phyloP scores from a whole-genome alignment of 2,113 vertebrate genomes.

The Electrona antarctica region DNA sequence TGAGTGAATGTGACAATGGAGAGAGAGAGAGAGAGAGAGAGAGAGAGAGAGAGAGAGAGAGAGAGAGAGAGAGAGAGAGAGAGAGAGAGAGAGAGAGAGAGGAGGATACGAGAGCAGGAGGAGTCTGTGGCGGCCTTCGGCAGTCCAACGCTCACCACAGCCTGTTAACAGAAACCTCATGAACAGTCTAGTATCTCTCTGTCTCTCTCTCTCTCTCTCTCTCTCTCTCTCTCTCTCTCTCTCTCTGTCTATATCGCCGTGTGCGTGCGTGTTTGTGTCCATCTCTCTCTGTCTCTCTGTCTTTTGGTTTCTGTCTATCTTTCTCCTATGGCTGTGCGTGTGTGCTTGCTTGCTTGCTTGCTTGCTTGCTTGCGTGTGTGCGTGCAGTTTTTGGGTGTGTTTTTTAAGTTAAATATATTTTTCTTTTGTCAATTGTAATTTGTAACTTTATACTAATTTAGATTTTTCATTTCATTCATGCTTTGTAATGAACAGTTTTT shows the following conservation, averaged over 20 bases:
- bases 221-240: constrained; percentile 6
- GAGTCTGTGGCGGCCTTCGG: constrained; percentile 49
- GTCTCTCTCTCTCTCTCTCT: constrained; percentile 21
- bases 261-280: too few species aligned
- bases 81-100: constrained; percentile 11
- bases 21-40: constrained; percentile 18
- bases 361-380: too few species aligned
- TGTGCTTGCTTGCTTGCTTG: too few species aligned
- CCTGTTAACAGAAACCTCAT: constrained; percentile 66
- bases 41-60: too few species aligned
- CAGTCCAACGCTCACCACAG: constrained; percentile 53
- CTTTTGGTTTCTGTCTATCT: neutral
- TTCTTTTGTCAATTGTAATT: too few species aligned
- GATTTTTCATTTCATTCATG: too few species aligned
- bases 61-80: constrained; percentile 32
- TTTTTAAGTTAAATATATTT: too few species aligned
- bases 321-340: neutral
- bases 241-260: neutral
- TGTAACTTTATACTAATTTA: too few species aligned
- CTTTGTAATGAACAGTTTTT: too few species aligned
- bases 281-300: neutral
- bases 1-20: constrained; percentile 59
- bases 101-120: constrained; percentile 11
- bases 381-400: too few species aligned
- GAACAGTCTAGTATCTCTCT: constrained; percentile 33